These are phyloP conservation scores for Scolopax rusticola DNA, from an alignment of 2,797 vertebrate genomes.

Conservation along the genomic window DNA sequence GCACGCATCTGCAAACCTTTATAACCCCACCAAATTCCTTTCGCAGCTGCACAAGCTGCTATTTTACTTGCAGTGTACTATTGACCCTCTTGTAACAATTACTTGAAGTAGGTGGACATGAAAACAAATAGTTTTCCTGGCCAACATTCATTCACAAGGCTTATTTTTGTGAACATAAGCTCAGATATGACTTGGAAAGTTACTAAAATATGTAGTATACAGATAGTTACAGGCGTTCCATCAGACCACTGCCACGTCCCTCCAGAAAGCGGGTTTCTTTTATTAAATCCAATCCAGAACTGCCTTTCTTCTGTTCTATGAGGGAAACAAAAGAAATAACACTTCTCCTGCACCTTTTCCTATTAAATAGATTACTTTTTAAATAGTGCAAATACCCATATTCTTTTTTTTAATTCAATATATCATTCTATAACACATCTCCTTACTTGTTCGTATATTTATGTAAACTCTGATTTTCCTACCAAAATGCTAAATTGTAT, in stretches of 20 bases:
- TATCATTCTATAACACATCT: neutral
- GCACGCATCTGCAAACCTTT: neutral
- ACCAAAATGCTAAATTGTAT: neutral
- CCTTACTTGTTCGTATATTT: neutral
- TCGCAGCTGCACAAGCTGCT: neutral
- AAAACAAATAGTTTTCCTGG: neutral
- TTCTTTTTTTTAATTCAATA: neutral
- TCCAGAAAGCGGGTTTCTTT: slow-evolving; percentile 84
- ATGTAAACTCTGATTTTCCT: neutral
- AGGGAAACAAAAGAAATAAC: slow-evolving; percentile 26
- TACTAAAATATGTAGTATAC: neutral
- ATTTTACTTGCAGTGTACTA: neutral
- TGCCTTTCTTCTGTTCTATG: slow-evolving; percentile 85
- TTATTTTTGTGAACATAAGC: neutral
- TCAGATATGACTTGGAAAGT: neutral
- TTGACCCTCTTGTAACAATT: neutral
- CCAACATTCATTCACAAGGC: neutral
- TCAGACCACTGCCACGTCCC: slow-evolving; percentile 95
- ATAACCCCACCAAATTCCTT: neutral
- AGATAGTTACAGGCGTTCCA: slow-evolving; percentile 85
- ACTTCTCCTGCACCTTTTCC: neutral
- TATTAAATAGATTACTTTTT: neutral
- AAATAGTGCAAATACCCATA: neutral
- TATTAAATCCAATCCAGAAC: slow-evolving; percentile 97
- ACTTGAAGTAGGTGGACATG: neutral